Base-by-base conservation (phyloP, 2,797 vertebrate genomes). In the Sebastes cheni region DNA sequence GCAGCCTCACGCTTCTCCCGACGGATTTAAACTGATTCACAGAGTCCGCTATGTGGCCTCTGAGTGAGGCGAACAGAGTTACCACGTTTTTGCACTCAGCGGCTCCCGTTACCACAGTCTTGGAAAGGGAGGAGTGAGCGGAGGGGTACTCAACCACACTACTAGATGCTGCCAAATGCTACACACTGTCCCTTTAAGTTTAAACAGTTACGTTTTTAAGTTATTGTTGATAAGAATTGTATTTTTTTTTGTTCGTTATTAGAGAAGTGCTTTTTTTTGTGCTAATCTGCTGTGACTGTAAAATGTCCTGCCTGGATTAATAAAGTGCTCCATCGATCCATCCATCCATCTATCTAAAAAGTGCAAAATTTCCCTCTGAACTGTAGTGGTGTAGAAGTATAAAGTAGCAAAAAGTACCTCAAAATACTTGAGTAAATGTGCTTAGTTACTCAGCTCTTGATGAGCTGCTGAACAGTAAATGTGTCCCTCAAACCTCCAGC, bases 231-330 rank as follows among this genome's bases (percentile, higher is more conserved):
- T 25, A 25, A 56, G 22, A 1, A 56, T 58, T 18, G 23, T 27
- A 58, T 58, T 58, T 22, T 16, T 4, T 27, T 58, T 25, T 18
- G 12, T 25, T 56, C 11, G n/a, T 11, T 23, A 16, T 39, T 42
- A 42, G 39, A 42, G 39, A 27, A 58, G 3, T 27, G 25, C 18
- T 52, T 52, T n/a, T 52, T 10, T 10, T n/a, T 54, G 50, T 55
- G 54, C 2, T 23, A 55, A 25, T 0, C 22, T 46, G 6, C 14
- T 0, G 14, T 46, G 0, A 18, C 42, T 13, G 13, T 13, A 25
- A 58, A 25, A 58, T 14, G 23, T 58, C 55, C 12, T 0, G 9
- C 12, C 22, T 25, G 55, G 55, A 58, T 52, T 18, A 52, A 52
- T n/a, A 52, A 52, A 52, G 18, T 23, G 23, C 0, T 25, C 22